Evolutionary conservation across 2,797 vertebrate genomes (phyloP).

Genomic region (Coluber constrictor): DNA sequence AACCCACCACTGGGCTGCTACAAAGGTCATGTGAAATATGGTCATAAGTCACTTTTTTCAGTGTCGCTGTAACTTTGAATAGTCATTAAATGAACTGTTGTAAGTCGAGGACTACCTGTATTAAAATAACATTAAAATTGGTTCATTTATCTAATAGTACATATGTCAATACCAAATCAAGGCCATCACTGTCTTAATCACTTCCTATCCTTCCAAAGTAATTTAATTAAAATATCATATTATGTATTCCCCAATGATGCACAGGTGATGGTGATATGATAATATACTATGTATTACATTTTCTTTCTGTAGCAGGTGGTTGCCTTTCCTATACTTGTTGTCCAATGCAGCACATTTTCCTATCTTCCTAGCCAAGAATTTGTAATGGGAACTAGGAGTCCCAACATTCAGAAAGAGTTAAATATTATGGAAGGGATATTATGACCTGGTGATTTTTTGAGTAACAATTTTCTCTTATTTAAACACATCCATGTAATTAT

Average conservation of each 20-base stretch:
- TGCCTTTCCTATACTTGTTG: not conserved
- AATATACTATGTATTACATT: not conserved
- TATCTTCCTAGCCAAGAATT: not conserved
- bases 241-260: not conserved
- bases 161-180: no score
- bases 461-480: not conserved
- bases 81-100: no score
- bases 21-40: no score
- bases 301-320: not conserved
- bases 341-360: not conserved
- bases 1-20: not conserved
- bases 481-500: not conserved
- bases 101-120: no score
- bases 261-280: not conserved
- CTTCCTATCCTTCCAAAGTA: not conserved
- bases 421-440: not conserved
- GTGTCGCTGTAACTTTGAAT: no score
- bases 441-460: not conserved
- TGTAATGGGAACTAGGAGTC: not conserved
- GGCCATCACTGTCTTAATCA: not conserved
- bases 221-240: not conserved
- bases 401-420: not conserved
- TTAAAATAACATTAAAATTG: not conserved
- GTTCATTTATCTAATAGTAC: not conserved
- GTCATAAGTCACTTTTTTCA: no score